Percentiles rank a stretch among this genome's conserved stretches.
Conservation (phyloP, 2,113 vertebrate genomes). For the Anguilla rostrata region DNA sequence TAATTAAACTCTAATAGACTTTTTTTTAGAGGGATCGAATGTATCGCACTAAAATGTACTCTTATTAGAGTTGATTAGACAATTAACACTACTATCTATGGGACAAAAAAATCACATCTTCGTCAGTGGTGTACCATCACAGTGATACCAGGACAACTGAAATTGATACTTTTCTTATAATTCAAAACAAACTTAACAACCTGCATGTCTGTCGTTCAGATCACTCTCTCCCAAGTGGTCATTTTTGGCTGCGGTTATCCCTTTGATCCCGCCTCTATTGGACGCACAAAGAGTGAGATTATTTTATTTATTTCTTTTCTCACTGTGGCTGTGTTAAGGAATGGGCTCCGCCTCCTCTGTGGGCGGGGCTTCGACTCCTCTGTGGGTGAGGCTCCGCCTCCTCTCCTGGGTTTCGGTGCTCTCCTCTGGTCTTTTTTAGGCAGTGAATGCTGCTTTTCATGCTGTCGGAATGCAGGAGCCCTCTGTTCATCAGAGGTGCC, state of each 20-base stretch:
- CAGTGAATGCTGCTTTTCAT: neutral
- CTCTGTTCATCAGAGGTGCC: neutral
- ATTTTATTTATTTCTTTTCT: neutral
- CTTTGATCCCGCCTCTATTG: neutral
- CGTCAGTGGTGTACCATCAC: too few relatives aligned
- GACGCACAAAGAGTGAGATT: neutral
- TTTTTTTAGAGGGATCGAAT: too few relatives aligned
- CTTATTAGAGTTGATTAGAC: too few relatives aligned
- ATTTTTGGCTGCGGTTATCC: neutral
- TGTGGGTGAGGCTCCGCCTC: neutral
- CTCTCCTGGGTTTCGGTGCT: neutral
- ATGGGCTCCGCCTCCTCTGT: neutral
- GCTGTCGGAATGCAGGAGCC: neutral
- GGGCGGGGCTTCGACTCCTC: neutral
- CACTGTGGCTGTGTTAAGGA: neutral
- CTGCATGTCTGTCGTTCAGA: neutral
- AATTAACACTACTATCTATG: too few relatives aligned
- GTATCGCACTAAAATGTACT: too few relatives aligned
- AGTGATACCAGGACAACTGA: too few relatives aligned
- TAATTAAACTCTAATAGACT: too few relatives aligned
- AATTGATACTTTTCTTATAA: neutral
- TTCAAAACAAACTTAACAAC: too few relatives aligned
- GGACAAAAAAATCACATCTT: too few relatives aligned
- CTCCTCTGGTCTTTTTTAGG: neutral
- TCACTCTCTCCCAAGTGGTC: neutral